Evolutionary conservation across 2,113 vertebrate genomes (phyloP), one percentile per base, ranked within the genome.

Genomic region (Mirounga angustirostris): DNA sequence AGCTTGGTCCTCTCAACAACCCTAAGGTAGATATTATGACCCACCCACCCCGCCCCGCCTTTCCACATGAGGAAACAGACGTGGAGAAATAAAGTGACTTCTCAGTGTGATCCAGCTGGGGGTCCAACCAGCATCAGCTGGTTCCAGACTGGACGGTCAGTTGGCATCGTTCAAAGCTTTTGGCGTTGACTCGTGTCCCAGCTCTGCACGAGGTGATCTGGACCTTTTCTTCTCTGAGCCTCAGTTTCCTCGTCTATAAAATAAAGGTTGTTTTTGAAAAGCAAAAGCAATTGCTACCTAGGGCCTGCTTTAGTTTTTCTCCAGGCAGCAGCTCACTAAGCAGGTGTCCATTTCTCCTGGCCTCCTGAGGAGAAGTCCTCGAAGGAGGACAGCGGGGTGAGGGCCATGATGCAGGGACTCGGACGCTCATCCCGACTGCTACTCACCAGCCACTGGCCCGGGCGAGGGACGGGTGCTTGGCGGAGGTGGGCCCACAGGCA

Each of bases 391-490:
- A n/a, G 30, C 2, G 7, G 24, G 22, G 9, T 12, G 11, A 58
- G 26, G 36, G 16, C 2, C 5, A 7, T 30, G 43, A 73, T 5
- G n/a, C 61, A 89, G 95, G 69, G 71, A 63, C 85, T 26, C 1
- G 46, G 52, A 9, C 21, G 30, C 46, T 52, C 5, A 2, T 33
- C 13, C 33, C 0, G 0, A 15, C 19, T 22, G 16, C 56, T 22
- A 8, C 24, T 50, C 21, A 19, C 26, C 36, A 56, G 36, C 76
- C n/a, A 10, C 26, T 33, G 83, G 67, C 24, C 26, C 0, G 1
- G 80, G 59, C 28, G 52, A 46, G 63, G 40, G 58, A n/a, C 36
- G 14, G 50, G 73, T 0, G 0, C n/a, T 81, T 36, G 33, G 56
- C 26, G 9, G 40, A 15, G 21, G 15, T 33, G 28, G 13, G 52